Conservation (phyloP, 2,113 vertebrate genomes). For the Semnornis frantzii region DNA sequence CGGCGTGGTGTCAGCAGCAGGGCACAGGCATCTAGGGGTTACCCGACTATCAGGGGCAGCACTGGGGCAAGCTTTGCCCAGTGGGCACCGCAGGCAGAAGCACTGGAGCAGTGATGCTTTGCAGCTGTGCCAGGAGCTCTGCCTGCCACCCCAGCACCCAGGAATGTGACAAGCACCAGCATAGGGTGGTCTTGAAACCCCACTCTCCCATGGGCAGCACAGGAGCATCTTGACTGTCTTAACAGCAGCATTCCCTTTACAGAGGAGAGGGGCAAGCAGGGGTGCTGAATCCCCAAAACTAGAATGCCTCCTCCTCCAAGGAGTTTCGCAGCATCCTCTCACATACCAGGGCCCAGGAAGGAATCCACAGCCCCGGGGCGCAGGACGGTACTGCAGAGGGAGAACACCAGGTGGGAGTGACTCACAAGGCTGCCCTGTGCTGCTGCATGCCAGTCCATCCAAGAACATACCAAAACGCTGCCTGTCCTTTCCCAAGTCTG, state of each 20-base stretch:
- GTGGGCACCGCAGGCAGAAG: neutral
- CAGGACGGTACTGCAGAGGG: neutral
- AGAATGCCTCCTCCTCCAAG: fast-evolving
- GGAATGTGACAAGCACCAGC: fast-evolving
- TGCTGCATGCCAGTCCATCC: neutral
- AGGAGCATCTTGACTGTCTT: neutral
- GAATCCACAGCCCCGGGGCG: conserved; percentile 44
- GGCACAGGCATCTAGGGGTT: neutral
- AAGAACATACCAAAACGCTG: neutral
- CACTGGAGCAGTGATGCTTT: neutral
- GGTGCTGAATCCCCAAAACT: neutral
- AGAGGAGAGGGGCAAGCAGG: neutral
- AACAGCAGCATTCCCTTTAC: neutral
- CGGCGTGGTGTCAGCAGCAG: neutral
- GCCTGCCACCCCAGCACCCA: neutral
- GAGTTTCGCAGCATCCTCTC: neutral
- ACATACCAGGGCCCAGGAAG: conserved; percentile 1
- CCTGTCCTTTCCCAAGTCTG: neutral
- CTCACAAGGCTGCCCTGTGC: neutral
- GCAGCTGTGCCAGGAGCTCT: neutral
- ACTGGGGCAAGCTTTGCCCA: neutral
- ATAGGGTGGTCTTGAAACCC: neutral
- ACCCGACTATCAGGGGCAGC: neutral
- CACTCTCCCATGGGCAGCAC: fast-evolving
- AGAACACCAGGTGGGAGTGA: conserved; percentile 47